Evolutionary conservation across 2,888 invertebrate genomes (phyloP).

Genomic region (Bellardia pandia): DNA sequence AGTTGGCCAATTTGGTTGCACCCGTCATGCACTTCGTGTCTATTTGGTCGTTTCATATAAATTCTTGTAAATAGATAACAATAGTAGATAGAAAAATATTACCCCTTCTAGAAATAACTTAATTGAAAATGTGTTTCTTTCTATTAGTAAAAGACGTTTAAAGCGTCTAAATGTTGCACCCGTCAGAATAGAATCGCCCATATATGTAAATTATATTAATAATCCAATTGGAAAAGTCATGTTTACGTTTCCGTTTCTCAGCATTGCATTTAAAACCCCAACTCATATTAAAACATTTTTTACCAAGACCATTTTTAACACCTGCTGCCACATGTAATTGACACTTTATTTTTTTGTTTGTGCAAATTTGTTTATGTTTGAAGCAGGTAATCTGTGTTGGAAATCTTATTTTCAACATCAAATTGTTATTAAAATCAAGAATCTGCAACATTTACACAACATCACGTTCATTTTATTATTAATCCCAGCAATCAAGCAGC

Average conservation of each 20-base stretch:
- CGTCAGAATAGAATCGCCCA: no score
- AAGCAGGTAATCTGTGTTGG: constrained; percentile 2
- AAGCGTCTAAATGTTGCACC: no score
- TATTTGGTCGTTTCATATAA: no score
- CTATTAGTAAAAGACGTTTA: no score
- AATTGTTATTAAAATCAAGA: constrained; percentile 37
- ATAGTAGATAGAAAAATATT: no score
- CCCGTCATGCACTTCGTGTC: no score
- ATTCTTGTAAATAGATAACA: no score
- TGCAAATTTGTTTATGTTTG: neutral
- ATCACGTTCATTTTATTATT: constrained; percentile 58
- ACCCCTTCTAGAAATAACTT: no score
- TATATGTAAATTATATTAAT: no score
- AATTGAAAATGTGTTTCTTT: no score
- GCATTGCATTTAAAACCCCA: constrained; percentile 12
- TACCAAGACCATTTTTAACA: constrained; percentile 37
- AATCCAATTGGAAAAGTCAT: constrained; percentile 19
- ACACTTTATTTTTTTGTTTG: constrained; percentile 5
- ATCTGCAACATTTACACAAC: constrained; percentile 43
- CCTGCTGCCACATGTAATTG: constrained; percentile 54
- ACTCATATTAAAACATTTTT: neutral
- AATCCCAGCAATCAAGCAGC: constrained; percentile 39
- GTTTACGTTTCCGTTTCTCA: neutral
- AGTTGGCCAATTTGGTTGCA: no score
- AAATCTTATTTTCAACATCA: constrained; percentile 32